Evolutionary conservation across 2,888 invertebrate species (phyloP), one percentile per base, ranked within the genome.

Genomic region (Polyploca ridens): DNA sequence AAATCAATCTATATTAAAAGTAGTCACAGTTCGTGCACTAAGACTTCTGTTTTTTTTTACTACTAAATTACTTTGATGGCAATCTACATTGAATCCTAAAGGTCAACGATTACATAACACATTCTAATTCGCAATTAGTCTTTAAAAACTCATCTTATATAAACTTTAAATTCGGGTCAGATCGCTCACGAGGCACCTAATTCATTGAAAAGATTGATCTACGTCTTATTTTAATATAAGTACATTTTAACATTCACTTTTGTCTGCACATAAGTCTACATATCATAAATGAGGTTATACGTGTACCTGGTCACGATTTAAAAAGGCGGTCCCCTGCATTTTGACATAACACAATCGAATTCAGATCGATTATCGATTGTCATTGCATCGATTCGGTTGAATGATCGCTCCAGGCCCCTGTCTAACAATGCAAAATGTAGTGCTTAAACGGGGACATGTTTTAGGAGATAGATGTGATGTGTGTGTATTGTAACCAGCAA

Each of bases 321-420:
- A 19, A 61, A 27, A 60, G 38, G 38, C 38, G 10, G 27, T 44
- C 19, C 27, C 41, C 61, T 44, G 61, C 16, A 41, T 60, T 38
- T 41, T 44, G 61, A 61, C 35, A 61, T 6, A 27, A 61, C 27
- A 61, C 44, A 61, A 61, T 61, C 61, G 61, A 61, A 41, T 60
- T n/a, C 14, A 8, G 38, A 41, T 41, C 41, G 61, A 61, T 61
- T 41, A 61, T 61, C 61, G 19, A 54, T 61, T 61, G 61, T 44
- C 61, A 61, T 41, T 60, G 19, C 41, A 61, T 41, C 61, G 61
- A 60, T 61, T 61, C 61, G 19, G 61, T 61, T 61, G 41, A 61
- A 61, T 41, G 19, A 61, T 27, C 60, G 38, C 35, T 16, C 27
- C 61, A 61, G 44, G 61, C 60, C 6, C 7, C 19, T 3, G 10